Evolutionary conservation across 1,140 invertebrate genomes (phyloP), one percentile per base, ranked within the genome.

Genomic region (Drosophila carrolli): DNA sequence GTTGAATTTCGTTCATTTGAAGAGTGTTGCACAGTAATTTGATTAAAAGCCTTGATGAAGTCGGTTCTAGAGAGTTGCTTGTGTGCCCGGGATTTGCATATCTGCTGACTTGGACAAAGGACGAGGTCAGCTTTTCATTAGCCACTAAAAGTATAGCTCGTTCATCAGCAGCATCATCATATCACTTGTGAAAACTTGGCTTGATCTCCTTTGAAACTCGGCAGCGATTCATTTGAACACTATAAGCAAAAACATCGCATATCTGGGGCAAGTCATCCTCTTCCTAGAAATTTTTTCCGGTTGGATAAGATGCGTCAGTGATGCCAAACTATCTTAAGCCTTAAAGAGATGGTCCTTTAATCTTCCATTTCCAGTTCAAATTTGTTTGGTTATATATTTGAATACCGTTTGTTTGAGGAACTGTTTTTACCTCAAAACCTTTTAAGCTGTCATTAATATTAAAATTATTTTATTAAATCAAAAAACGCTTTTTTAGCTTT

Each of bases 141-240:
- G 60, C 54, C 16, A 56, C 16, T 44, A 38, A 51, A 13, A 41
- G 43, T 19, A 50, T 9, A 43, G 40, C 81, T 80, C 57, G 37
- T 80, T 63, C 68, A 84, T 76, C 72, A 79, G 70, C 46, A 44
- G 56, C 58, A 62, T 35, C 51, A 35, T 35, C 16, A 37, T 70
- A 70, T 70, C 65, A 71, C 56, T 59, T 50, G 23, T 54, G 1
- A 53, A 29, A 32, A 40, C 54, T 73, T 7, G 19, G n/a, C 23
- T 46, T n/a, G 13, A 44, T 43, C 27, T 54, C 14, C 16, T 50
- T 56, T 73, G 44, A 40, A 72, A 66, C 37, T 50, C 73, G 67
- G 65, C 73, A 75, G 59, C 79, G 82, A 86, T 86, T 86, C 75
- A 88, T 86, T 86, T 88, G 50, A 82, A 65, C 71, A 63, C 78